These are phyloP conservation scores for Heptranchias perlo DNA, from an alignment of 2,113 vertebrate species.

Conservation along the genomic window DNA sequence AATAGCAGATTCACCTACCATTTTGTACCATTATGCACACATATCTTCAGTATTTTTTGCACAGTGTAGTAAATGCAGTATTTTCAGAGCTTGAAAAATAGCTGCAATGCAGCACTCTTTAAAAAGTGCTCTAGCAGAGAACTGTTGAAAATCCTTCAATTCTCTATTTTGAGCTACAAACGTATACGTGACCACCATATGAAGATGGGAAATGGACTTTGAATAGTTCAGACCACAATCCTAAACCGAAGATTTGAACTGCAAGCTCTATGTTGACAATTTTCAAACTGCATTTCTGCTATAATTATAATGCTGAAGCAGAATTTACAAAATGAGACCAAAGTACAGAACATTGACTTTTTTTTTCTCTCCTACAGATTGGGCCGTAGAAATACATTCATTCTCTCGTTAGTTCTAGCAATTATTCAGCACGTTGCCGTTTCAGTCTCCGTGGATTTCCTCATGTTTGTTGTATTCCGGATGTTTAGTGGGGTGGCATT, in stretches of 20 bases:
- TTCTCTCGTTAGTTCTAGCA: constrained; percentile 61
- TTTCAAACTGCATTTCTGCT: background rate
- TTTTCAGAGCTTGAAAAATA: background rate
- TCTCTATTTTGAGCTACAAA: background rate
- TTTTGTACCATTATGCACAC: background rate
- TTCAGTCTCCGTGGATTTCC: constrained; percentile 58
- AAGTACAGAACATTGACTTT: background rate
- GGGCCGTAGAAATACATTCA: constrained; percentile 63
- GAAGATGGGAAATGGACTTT: background rate
- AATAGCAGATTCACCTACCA: background rate
- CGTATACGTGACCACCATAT: background rate
- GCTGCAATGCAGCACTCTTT: background rate
- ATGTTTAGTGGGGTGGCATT: constrained; percentile 62
- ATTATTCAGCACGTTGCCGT: constrained; percentile 58
- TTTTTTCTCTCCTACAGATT: constrained; percentile 53
- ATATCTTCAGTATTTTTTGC: background rate
- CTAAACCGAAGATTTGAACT: background rate
- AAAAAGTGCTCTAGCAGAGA: background rate
- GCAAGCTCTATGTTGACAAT: background rate
- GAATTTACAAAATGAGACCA: background rate
- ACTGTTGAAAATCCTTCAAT: background rate
- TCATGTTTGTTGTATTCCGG: constrained; percentile 59
- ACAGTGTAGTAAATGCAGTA: background rate
- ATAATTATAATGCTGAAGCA: background rate
- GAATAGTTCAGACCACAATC: background rate